Percentiles rank a stretch among this genome's conserved stretches.
Conservation (phyloP, 2,797 vertebrate genomes). For the Alfaro cultratus region DNA sequence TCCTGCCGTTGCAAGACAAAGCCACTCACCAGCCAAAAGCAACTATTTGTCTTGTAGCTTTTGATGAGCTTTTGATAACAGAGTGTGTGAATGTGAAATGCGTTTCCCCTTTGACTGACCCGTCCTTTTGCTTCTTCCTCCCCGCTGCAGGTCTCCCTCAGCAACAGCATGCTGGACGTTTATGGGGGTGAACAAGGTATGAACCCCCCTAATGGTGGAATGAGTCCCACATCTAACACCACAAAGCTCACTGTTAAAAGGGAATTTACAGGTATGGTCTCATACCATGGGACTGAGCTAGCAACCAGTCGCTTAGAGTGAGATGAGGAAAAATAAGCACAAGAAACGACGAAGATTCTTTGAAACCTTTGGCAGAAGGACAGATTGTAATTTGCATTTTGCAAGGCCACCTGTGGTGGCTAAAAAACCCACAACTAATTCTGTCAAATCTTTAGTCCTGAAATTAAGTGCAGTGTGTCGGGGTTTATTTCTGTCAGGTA, state of each 20-base stretch:
- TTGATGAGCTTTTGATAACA: constrained; percentile 13
- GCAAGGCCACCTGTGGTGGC: neutral
- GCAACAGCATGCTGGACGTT: constrained; percentile 92
- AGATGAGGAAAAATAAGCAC: neutral
- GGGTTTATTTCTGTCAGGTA: constrained; percentile 33
- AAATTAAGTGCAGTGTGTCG: constrained; percentile 30
- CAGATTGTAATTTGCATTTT: neutral
- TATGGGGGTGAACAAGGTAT: constrained; percentile 91
- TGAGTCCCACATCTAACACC: constrained; percentile 88
- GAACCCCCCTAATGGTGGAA: constrained; percentile 86
- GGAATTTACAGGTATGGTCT: constrained; percentile 89
- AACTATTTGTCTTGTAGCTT: constrained; percentile 46
- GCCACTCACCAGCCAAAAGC: constrained; percentile 47
- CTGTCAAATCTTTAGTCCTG: constrained; percentile 8
- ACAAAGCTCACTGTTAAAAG: constrained; percentile 90
- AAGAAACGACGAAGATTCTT: neutral
- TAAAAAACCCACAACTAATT: constrained; percentile 13
- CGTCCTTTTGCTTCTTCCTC: constrained; percentile 7
- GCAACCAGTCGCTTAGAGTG: constrained; percentile 26
- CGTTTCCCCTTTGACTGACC: constrained; percentile 24
- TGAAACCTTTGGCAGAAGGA: constrained; percentile 9
- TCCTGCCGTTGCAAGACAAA: constrained; percentile 36
- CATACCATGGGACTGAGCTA: constrained; percentile 62
- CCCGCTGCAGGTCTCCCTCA: constrained; percentile 78
- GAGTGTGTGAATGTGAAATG: constrained; percentile 21